Evolutionary conservation across 1,140 invertebrate species (phyloP).

Genomic region (Asbolus verrucosus): DNA sequence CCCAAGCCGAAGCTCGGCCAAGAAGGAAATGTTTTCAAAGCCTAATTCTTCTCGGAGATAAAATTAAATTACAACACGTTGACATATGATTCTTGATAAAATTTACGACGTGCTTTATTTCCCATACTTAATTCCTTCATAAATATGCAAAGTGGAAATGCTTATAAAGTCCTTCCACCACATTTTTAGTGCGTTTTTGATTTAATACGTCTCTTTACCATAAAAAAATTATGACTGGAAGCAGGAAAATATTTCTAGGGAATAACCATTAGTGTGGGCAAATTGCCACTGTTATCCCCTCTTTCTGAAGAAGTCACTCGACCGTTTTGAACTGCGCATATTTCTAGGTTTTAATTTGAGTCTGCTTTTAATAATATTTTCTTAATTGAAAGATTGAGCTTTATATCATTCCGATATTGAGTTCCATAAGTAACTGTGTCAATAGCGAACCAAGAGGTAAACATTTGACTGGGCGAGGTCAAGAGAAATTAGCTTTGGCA

Average conservation of each 20-base stretch:
- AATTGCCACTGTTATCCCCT: neutral
- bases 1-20: too few species aligned
- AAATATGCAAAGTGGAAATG: slow-evolving; percentile 34
- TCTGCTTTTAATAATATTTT: too few species aligned
- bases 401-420: too few species aligned
- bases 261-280: neutral
- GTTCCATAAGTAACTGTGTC: too few species aligned
- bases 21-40: neutral
- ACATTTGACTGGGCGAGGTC: too few species aligned
- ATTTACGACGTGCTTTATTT: slow-evolving; percentile 22
- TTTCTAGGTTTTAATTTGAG: too few species aligned
- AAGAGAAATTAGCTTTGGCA: too few species aligned
- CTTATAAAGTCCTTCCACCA: neutral
- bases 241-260: neutral
- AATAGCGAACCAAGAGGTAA: too few species aligned
- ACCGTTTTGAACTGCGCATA: slow-evolving; percentile 14
- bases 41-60: neutral
- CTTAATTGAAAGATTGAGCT: too few species aligned
- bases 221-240: neutral
- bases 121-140: slow-evolving; percentile 22
- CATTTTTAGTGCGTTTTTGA: neutral
- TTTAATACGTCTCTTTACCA: neutral
- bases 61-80: slow-evolving; percentile 16
- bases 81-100: slow-evolving; percentile 25
- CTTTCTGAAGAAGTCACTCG: neutral